Evolutionary conservation across 1,140 invertebrate species (phyloP), one percentile per base, ranked within the genome.

Genomic region (Tetramorium simillimum): DNA sequence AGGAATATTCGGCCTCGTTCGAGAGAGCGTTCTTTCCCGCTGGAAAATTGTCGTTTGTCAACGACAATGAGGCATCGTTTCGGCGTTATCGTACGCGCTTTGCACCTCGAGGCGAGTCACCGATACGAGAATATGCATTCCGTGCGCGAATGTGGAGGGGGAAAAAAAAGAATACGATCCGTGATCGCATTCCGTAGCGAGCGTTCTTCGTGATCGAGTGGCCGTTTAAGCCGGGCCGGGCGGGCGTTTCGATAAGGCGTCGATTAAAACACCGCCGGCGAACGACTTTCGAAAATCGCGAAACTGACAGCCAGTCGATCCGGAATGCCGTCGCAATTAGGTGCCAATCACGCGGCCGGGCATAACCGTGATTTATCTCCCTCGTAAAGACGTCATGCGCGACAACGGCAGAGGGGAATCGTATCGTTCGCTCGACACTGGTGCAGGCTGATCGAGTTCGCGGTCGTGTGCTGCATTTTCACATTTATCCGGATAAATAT

Each of bases 171-270:
- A 82, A 65, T 49, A 80, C 60, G 53, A 70, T 10, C 21, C 65
- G 49, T 58, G 89, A 88, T 89, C 78, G 87, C 90, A 90, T 91
- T 92, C 87, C 89, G 65, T 51, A 62, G 73, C 69, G 33, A 62
- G 58, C 73, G 43, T 88, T 73, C 51, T 65, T 72, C 77, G 28
- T 58, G 75, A 86, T 85, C 80, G 80, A 84, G 80, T 82, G 69
- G 80, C 80, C 80, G 80, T 70, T 82, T 82, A 82, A 73, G 80
- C 80, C 43, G 80, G 65, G 69, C 53, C 80, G 77, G 46, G 58
- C 40, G 46, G 12, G 46, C 78, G 51, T 73, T 75, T 60, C 80
- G 80, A 84, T 84, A 84, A 84, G 80, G 80, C 80, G 80, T 75
- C 80, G 80, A 84, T 84, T 84, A 84, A 84, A 84, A 75, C 56